Conservation (phyloP, 2,797 vertebrate species). For the Smutsia temminckii region DNA sequence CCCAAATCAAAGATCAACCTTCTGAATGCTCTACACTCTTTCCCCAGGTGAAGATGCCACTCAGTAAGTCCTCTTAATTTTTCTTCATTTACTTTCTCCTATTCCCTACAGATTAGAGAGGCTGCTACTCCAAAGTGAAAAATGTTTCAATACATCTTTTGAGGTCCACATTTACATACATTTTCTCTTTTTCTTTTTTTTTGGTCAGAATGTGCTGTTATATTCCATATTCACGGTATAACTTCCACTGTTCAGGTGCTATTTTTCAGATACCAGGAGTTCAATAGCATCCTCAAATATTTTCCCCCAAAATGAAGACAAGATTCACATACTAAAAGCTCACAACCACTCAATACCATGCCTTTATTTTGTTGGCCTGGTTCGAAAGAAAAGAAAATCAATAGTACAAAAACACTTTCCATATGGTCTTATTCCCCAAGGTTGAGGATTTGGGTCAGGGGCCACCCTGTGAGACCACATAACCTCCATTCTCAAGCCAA, state of each 20-base stretch:
- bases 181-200: neutral
- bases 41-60: neutral
- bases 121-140: neutral
- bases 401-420: neutral
- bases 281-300: neutral
- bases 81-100: neutral
- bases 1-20: neutral
- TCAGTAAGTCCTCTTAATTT: neutral
- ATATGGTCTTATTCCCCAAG: neutral
- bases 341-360: neutral
- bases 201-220: neutral
- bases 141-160: neutral
- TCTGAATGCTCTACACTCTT: neutral
- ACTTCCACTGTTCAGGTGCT: neutral
- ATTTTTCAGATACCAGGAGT: neutral
- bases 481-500: constrained; percentile 44
- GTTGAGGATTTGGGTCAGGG: constrained; percentile 52
- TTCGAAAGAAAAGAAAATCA: neutral
- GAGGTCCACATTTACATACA: neutral
- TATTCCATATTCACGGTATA: neutral
- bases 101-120: neutral
- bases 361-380: constrained; percentile 10
- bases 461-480: constrained; percentile 51
- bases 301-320: neutral
- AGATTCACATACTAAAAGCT: constrained; percentile 25